Evolutionary conservation across 2,797 vertebrate genomes (phyloP), one percentile per base, ranked within the genome.

Genomic region (Oophaga sylvatica): DNA sequence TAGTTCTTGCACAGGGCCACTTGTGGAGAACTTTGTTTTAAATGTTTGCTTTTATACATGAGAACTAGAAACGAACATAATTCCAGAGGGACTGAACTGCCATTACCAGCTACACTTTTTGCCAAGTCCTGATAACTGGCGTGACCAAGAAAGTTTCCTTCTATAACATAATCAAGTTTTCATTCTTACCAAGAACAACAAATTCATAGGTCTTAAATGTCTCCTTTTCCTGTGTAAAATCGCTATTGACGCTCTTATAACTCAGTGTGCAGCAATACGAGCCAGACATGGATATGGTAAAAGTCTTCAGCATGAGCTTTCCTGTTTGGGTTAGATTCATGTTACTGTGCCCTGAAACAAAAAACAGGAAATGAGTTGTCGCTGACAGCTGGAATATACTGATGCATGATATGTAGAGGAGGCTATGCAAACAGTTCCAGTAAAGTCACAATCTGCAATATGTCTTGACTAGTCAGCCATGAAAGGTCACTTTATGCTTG

Each of bases 201-300:
- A 96, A 95, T 83, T 90, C 90, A 7, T 94, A 94, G 0, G 26
- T 88, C 57, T 91, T 91, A 63, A 90, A 83, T 19, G 83, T 12
- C 20, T 90, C 81, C 60, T 57, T 91, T 87, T 95, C 94, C 87
- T 91, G 90, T 67, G 91, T 91, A 2, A 92, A 92, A 0, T 88
- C 91, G 15, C 87, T 90, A 87, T 91, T 90, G n/a, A 95, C 48
- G 87, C 88, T 88, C 86, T 92, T 94, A 89, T 93, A 93, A 89
- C 92, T 91, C 76, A 95, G 91, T 53, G 85, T 93, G 83, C 95
- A 95, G 11, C 90, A 92, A 84, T 95, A 96, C 89, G 90, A 81
- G 91, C 94, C 95, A 83, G 95, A 96, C 90, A 94, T 90, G 4
- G 65, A 68, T 89, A 93, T 94, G 71, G 65, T 85, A 90, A 95